phyloP scores from a whole-genome alignment of 2,113 vertebrate genomes.

The Desmodus rotundus region DNA sequence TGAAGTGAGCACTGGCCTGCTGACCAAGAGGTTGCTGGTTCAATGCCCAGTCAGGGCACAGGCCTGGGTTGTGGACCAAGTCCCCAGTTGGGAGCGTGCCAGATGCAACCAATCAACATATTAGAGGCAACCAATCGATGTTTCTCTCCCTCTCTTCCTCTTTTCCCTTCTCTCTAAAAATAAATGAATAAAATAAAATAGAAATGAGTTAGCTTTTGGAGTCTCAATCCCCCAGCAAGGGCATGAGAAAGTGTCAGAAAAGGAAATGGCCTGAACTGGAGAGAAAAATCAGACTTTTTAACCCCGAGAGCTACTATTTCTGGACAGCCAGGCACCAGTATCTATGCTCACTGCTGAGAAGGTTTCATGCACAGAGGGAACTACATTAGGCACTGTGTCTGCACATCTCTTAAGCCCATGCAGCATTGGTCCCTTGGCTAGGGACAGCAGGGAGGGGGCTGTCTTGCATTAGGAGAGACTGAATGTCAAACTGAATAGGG shows the following conservation, averaged over 20 bases:
- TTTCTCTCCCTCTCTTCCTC: no score
- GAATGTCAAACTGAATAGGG: neutral
- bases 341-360: neutral
- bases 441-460: accelerated
- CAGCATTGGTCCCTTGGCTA: neutral
- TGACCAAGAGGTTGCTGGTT: no score
- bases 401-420: neutral
- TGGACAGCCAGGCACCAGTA: neutral
- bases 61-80: no score
- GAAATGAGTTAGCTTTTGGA: neutral
- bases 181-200: no score
- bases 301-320: neutral
- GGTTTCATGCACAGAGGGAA: neutral
- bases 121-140: no score
- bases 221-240: neutral
- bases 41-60: no score
- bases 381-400: neutral
- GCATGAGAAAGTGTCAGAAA: neutral
- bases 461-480: neutral
- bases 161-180: no score
- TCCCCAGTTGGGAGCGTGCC: no score
- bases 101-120: no score
- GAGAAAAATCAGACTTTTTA: neutral
- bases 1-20: no score
- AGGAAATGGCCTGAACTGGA: neutral